Evolutionary conservation across 2,113 vertebrate species (phyloP).

Genomic region (Hyperopisus bebe): DNA sequence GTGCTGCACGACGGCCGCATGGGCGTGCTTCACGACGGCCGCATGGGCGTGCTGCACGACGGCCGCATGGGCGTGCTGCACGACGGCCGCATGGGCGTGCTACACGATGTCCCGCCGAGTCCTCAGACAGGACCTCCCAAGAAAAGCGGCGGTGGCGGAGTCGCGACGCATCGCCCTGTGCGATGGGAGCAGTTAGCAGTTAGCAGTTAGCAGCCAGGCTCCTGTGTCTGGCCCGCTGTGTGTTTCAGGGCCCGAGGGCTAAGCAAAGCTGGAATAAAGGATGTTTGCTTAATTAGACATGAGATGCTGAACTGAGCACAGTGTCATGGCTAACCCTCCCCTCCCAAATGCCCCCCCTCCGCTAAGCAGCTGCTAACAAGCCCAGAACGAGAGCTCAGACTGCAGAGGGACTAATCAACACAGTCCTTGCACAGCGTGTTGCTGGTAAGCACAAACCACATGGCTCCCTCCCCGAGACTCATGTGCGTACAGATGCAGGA

Average conservation of each 20-base stretch:
- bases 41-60: too few species aligned
- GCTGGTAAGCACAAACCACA: not conserved
- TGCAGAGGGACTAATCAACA: slow-evolving; percentile 12
- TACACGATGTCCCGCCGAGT: not conserved
- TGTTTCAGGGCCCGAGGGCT: not conserved
- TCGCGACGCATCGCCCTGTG: not conserved
- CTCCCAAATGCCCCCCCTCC: not conserved
- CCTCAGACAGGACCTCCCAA: not conserved
- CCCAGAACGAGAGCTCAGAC: not conserved
- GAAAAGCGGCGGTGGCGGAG: not conserved
- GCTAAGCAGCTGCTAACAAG: not conserved
- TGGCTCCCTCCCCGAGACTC: not conserved
- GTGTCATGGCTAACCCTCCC: not conserved
- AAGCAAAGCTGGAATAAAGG: not conserved
- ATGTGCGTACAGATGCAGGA: not conserved
- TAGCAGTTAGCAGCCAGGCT: not conserved
- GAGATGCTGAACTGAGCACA: not conserved
- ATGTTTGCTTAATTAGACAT: slow-evolving; percentile 1
- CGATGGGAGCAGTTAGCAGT: not conserved
- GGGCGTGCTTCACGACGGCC: too few species aligned
- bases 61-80: too few species aligned
- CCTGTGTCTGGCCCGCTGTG: not conserved
- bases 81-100: too few species aligned
- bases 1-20: too few species aligned
- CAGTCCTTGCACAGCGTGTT: not conserved